Evolutionary conservation across 1,140 invertebrate species (phyloP).

Genomic region (Hylaeus anthracinus): DNA sequence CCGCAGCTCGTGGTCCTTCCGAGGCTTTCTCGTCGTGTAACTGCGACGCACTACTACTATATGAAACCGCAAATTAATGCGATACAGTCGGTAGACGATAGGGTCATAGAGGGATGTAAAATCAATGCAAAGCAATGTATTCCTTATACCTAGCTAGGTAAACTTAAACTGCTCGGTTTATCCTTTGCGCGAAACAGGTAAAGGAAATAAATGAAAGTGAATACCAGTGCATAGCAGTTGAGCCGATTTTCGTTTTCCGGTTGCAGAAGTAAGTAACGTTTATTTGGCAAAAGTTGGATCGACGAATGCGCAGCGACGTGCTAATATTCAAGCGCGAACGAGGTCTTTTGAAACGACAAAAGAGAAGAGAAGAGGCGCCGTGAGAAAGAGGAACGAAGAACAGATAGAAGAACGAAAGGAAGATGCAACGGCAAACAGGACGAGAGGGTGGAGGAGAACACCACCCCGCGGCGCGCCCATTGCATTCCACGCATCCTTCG

Average conservation of each 20-base stretch:
- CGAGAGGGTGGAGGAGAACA: constrained; percentile 27
- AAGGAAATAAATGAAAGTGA: too few species aligned
- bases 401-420: constrained; percentile 30
- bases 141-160: too few species aligned
- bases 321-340: constrained; percentile 1
- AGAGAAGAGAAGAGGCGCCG: constrained; percentile 8
- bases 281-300: background rate
- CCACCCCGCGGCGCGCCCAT: constrained; percentile 70
- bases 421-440: constrained; percentile 11
- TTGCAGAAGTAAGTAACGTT: background rate
- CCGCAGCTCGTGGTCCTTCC: too few species aligned
- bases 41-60: too few species aligned
- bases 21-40: too few species aligned
- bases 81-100: too few species aligned
- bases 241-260: constrained; percentile 6
- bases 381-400: constrained; percentile 8
- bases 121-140: too few species aligned
- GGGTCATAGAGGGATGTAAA: too few species aligned
- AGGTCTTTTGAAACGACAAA: background rate
- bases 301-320: too few species aligned
- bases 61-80: too few species aligned
- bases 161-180: too few species aligned
- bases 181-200: too few species aligned
- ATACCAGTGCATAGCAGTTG: background rate
- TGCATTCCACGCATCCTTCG: constrained; percentile 75